phyloP scores from a whole-genome alignment of 2,888 invertebrate species.

The Pyralis farinalis region DNA sequence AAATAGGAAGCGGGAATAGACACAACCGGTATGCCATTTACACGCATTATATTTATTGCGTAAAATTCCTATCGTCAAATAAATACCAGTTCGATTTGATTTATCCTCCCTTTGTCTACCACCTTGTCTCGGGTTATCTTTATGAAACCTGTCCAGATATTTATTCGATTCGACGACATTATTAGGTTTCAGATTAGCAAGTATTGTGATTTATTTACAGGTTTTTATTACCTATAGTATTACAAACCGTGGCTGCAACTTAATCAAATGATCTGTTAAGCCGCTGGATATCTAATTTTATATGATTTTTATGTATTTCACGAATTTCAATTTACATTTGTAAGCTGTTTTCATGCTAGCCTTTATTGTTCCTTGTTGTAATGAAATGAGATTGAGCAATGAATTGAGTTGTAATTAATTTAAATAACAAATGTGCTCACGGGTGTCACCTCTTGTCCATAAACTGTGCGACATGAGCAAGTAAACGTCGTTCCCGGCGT shows the following conservation, averaged over 20 bases:
- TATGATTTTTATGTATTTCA: too few relatives aligned
- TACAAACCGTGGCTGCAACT: neutral
- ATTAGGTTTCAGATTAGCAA: neutral
- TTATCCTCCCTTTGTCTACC: neutral
- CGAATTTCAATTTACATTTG: too few relatives aligned
- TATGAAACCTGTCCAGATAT: neutral
- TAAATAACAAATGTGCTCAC: neutral
- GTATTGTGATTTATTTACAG: neutral
- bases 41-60: neutral
- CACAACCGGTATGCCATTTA: neutral
- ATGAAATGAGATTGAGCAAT: neutral
- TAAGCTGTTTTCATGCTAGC: too few relatives aligned
- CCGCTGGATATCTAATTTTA: too few relatives aligned
- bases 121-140: neutral
- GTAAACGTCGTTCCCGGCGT: conserved; percentile 3
- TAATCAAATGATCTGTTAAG: too few relatives aligned
- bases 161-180: neutral
- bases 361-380: neutral
- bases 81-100: neutral
- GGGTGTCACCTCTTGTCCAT: neutral
- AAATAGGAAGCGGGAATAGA: conserved; percentile 1
- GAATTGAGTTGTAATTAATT: neutral
- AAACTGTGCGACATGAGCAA: neutral
- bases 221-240: neutral
- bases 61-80: neutral